Evolutionary conservation across 2,888 invertebrate genomes (phyloP).

Genomic region (Serripes groenlandicus): DNA sequence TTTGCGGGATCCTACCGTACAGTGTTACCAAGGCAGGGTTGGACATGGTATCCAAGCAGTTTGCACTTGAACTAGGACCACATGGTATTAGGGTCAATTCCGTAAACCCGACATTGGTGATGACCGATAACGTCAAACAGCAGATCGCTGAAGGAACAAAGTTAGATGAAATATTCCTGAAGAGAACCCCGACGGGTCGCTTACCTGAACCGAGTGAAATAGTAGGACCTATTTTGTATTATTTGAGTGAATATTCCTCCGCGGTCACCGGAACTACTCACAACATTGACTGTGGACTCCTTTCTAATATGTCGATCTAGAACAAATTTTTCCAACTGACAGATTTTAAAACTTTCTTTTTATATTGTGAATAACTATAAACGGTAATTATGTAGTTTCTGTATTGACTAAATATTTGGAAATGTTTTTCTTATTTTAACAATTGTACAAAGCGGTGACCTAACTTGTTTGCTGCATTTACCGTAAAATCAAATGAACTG

Average conservation of each 20-base stretch:
- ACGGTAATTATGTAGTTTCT: too few species aligned
- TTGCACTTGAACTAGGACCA: conserved; percentile 95
- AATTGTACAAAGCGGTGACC: too few species aligned
- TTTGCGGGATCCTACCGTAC: too few species aligned
- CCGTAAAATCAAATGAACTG: too few species aligned
- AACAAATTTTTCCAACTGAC: too few species aligned
- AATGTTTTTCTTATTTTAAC: too few species aligned
- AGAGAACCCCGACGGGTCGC: conserved; percentile 92
- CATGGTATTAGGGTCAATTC: conserved; percentile 93
- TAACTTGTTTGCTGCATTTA: too few species aligned
- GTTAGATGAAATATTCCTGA: conserved; percentile 89
- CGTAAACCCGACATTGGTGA: conserved; percentile 96
- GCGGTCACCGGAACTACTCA: neutral
- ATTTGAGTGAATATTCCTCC: conserved; percentile 3
- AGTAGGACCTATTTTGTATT: conserved; percentile 3
- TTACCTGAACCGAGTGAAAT: conserved; percentile 88
- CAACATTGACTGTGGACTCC: neutral
- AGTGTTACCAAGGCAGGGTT: neutral
- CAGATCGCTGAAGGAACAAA: conserved; percentile 89
- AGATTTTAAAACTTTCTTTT: too few species aligned
- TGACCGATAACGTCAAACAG: conserved; percentile 94
- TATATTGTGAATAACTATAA: too few species aligned
- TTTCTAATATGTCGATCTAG: too few species aligned
- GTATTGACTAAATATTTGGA: too few species aligned
- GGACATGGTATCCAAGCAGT: conserved; percentile 89